Conservation (phyloP, 2,113 vertebrate genomes). For the Psophia crepitans region DNA sequence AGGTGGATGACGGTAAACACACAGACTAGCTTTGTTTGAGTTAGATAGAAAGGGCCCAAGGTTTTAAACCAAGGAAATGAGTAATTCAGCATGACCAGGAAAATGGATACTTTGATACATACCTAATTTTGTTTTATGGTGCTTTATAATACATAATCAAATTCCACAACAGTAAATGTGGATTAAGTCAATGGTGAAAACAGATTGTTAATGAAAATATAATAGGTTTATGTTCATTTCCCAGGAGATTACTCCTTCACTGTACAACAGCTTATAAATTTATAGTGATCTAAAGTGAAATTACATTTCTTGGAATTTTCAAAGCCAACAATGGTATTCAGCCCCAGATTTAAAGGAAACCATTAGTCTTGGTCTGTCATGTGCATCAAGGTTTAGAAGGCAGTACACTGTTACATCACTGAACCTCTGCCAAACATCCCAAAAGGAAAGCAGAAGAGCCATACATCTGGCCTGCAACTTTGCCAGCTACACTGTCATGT, state of each 20-base stretch:
- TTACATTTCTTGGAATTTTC: slow-evolving; percentile 69
- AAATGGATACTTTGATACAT: slow-evolving; percentile 53
- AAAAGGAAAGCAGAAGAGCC: slow-evolving; percentile 20
- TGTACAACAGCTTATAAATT: slow-evolving; percentile 70
- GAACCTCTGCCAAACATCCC: slow-evolving; percentile 43
- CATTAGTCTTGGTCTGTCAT: slow-evolving; percentile 70
- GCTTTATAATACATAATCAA: slow-evolving; percentile 61
- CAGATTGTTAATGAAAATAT: slow-evolving; percentile 71
- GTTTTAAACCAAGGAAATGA: slow-evolving; percentile 55
- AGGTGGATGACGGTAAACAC: slow-evolving; percentile 1
- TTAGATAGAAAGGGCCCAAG: slow-evolving; percentile 12
- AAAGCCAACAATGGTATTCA: slow-evolving; percentile 61
- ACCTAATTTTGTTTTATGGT: slow-evolving; percentile 54
- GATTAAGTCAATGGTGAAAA: slow-evolving; percentile 63
- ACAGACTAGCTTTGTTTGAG: neutral
- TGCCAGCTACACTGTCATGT: neutral
- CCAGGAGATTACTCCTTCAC: slow-evolving; percentile 55
- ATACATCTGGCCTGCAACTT: slow-evolving; percentile 48
- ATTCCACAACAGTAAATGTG: slow-evolving; percentile 62
- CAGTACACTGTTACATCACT: slow-evolving; percentile 44
- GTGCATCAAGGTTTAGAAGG: slow-evolving; percentile 65
- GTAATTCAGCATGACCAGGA: slow-evolving; percentile 30
- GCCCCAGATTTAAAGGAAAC: slow-evolving; percentile 69
- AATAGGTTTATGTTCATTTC: slow-evolving; percentile 64
- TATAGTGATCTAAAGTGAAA: slow-evolving; percentile 70